Conservation (phyloP, 2,797 vertebrate genomes). For the Rhabdomys pumilio region DNA sequence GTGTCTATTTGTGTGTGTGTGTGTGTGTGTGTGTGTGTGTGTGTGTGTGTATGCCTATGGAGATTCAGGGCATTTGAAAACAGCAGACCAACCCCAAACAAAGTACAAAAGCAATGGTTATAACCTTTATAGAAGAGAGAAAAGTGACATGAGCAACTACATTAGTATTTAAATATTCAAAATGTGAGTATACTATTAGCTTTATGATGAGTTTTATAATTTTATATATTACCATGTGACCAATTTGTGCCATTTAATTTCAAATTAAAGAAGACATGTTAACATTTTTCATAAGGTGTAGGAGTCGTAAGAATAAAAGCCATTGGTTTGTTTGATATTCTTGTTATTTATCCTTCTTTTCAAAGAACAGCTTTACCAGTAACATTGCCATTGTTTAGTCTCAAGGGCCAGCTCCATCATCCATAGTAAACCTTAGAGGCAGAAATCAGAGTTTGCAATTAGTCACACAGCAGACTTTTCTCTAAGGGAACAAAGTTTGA, state of each 20-base stretch:
- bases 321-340: not conserved
- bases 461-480: too few species aligned
- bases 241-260: not conserved
- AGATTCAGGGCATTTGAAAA: too few species aligned
- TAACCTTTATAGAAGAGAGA: too few species aligned
- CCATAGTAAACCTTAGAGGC: too few species aligned
- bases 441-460: too few species aligned
- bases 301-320: not conserved
- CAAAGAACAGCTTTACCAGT: not conserved
- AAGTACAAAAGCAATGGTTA: not conserved
- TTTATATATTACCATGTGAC: not conserved
- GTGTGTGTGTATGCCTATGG: not conserved
- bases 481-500: too few species aligned
- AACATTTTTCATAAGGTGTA: not conserved
- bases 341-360: not conserved
- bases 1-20: not conserved
- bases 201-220: not conserved
- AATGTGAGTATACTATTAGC: too few species aligned
- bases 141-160: not conserved
- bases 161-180: not conserved
- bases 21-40: not conserved
- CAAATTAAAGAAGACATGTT: not conserved
- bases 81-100: too few species aligned
- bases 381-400: not conserved
- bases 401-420: too few species aligned